These are phyloP conservation scores for Hycleus phaleratus DNA, from an alignment of 1,140 invertebrate species.

Conservation along the genomic window DNA sequence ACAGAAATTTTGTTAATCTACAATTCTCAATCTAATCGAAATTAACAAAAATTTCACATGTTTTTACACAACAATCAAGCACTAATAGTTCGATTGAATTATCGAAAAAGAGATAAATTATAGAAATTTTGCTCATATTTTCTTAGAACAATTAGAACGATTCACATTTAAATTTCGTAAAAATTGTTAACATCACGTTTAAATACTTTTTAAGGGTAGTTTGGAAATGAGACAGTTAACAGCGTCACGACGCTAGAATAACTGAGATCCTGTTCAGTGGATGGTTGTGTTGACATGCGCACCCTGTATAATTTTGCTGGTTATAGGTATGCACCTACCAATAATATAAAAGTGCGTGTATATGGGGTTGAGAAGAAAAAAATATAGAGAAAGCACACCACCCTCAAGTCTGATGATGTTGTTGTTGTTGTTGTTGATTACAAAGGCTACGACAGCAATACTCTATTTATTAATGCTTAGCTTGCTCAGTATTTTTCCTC, in stretches of 20 bases:
- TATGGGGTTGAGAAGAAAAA: no score
- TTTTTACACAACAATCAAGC: neutral
- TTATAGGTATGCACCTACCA: constrained; percentile 11
- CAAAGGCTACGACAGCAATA: no score
- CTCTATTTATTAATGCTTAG: no score
- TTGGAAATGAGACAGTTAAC: constrained; percentile 13
- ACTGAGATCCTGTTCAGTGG: constrained; percentile 16
- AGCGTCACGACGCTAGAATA: constrained; percentile 17
- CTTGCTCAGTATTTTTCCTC: no score
- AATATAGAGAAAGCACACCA: no score
- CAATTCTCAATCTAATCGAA: neutral
- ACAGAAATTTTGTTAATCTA: neutral
- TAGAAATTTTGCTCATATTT: no score
- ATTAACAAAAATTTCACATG: constrained; percentile 6
- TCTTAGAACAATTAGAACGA: no score
- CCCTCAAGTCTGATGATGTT: no score
- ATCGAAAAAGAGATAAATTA: no score
- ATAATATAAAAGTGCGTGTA: no score
- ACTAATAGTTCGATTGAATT: neutral
- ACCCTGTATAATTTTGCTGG: constrained; percentile 9
- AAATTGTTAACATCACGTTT: neutral
- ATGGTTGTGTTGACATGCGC: constrained; percentile 16
- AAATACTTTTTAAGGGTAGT: neutral
- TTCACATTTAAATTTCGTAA: no score
- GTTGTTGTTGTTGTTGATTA: no score